Percentiles rank a stretch among this genome's conserved stretches.
These are phyloP conservation scores for Semicossyphus pulcher DNA, from an alignment of 2,113 vertebrate genomes.

Conservation along the genomic window DNA sequence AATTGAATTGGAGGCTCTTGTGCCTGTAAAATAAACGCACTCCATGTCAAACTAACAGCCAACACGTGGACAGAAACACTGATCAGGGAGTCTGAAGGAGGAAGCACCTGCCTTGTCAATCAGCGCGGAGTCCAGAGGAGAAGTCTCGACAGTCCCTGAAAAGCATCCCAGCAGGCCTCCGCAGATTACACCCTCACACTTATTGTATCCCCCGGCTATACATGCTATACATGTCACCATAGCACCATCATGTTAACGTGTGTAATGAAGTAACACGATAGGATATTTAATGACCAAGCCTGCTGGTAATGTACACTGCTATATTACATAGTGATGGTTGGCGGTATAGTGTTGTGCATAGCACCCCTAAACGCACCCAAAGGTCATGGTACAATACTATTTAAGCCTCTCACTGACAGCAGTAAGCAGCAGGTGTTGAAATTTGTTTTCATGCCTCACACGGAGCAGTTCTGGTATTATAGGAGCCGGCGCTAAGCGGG, in stretches of 20 bases:
- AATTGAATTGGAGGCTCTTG: neutral
- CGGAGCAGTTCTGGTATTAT: constrained; percentile 18
- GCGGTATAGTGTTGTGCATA: constrained; percentile 3
- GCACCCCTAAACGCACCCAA: constrained; percentile 3
- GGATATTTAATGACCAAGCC: neutral
- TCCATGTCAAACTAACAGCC: neutral
- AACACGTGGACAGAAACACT: neutral
- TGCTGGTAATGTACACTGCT: constrained; percentile 19
- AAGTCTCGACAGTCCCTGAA: neutral
- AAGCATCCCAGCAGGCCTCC: constrained; percentile 34
- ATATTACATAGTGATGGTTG: constrained; percentile 22
- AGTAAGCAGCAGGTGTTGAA: constrained; percentile 57
- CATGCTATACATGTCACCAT: constrained; percentile 29
- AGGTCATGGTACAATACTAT: constrained; percentile 47
- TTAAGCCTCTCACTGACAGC: constrained; percentile 50
- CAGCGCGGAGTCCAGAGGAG: neutral
- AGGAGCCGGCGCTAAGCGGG: constrained; percentile 9
- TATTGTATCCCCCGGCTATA: constrained; percentile 10
- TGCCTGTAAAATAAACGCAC: constrained; percentile 2
- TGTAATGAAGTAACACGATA: constrained; percentile 55
- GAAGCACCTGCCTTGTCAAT: constrained; percentile 59
- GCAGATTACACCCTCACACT: constrained; percentile 34
- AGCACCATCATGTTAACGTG: constrained; percentile 27
- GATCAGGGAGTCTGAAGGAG: constrained; percentile 9
- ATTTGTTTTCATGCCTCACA: constrained; percentile 41